Base-by-base conservation (phyloP, 1,140 invertebrate species). In the Eurosta solidaginis region DNA sequence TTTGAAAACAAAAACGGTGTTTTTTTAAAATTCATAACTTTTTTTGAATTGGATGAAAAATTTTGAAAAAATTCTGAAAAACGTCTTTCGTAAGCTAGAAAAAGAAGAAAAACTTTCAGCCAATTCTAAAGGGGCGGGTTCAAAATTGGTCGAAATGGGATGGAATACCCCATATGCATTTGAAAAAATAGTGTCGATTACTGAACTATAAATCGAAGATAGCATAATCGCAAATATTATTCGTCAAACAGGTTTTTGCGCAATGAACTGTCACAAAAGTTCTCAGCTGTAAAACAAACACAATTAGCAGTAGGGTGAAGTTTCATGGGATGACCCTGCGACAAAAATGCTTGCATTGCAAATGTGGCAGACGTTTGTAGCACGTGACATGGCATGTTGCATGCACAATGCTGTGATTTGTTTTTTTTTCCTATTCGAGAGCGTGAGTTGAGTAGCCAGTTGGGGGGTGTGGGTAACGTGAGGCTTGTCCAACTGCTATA, bases 361-460 rank as follows among this genome's bases (percentile, higher is more conserved):
- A 22, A 22, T 68, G 29, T n/a, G 59, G 59, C 59, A 68, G 33
- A 17, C 59, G 59, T 68, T 68, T 40, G 59, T 68, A 33, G 40
- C 59, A 68, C 59, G 59, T 68, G 59, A 68, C 59, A 33, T 33
- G 33, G 27, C 59, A 68, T 68, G 27, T 40, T 68, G 59, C 59
- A 42, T 68, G 27, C 29, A 33, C 59, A 68, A 40, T 40, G 59
- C 33, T 20, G 59, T 40, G 59, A 68, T 68, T 68, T 68, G 59
- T 14, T 7, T 17, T n/a, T n/a, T n/a, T n/a, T n/a, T 33, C 33
- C 59, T 68, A 17, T 33, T 68, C 59, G 59, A 7, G 29, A 17
- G 33, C 20, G n/a, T 25, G n/a, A 10, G 4, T 1, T 10, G n/a
- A 10, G 59, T 12, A 10, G 5, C 10, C n/a, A 14, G 49, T 3